Evolutionary conservation across 2,113 vertebrate species (phyloP).

Genomic region (Pagrus major): DNA sequence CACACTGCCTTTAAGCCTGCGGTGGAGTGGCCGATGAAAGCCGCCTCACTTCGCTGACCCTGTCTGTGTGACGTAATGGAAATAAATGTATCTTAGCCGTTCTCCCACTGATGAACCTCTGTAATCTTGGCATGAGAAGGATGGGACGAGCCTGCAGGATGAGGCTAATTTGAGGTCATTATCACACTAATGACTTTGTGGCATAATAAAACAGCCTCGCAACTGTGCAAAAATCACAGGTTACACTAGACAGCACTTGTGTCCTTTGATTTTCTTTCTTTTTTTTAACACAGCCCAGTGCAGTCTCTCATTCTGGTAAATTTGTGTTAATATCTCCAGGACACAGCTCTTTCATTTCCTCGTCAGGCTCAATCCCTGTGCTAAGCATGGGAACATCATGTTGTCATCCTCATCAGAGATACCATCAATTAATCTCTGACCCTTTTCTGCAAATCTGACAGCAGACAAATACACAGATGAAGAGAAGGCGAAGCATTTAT

Average conservation of each 20-base stretch:
- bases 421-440: constrained; percentile 37
- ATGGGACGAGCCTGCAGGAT: constrained; percentile 41
- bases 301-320: neutral
- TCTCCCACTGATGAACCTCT: constrained; percentile 31
- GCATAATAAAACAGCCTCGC: constrained; percentile 8
- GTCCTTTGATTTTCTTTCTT: neutral
- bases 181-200: constrained; percentile 53
- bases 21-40: constrained; percentile 20
- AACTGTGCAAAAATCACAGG: constrained; percentile 28
- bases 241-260: constrained; percentile 18
- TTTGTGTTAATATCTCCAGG: constrained; percentile 11
- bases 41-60: constrained; percentile 1
- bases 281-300: neutral
- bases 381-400: constrained; percentile 19
- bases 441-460: constrained; percentile 10
- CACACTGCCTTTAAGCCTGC: constrained; percentile 21
- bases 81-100: constrained; percentile 32
- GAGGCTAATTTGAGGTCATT: constrained; percentile 57
- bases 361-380: neutral
- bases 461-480: neutral
- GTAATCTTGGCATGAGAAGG: constrained; percentile 31
- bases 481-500: neutral
- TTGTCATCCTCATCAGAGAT: constrained; percentile 25
- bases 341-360: constrained; percentile 9
- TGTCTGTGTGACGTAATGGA: constrained; percentile 23